Base-by-base conservation (phyloP, 2,113 vertebrate species). In the Pluvialis apricaria region DNA sequence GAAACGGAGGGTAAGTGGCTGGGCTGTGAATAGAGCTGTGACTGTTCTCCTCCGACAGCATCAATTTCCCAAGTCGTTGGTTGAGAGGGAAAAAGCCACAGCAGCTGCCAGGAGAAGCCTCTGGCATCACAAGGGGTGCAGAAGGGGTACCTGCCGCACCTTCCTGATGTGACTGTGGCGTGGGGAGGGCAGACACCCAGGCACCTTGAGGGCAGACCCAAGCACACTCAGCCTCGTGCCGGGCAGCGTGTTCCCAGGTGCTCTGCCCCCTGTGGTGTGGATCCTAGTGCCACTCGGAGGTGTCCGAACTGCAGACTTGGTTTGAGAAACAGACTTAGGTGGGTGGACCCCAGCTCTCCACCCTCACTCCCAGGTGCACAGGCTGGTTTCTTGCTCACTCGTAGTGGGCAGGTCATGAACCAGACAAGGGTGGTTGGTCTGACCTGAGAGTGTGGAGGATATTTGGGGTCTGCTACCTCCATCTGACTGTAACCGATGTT, bases 121-220 rank as follows among this genome's bases (percentile, higher is more conserved):
- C 36, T 86, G 72, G 34, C 20, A 55, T 28, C 3, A 0, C 10
- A 54, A 60, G 29, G 51, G 8, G 3, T 32, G 42, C 0, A 0
- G 7, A 80, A 9, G 4, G 4, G 24, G 2, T 54, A 26, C 45
- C 20, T 54, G 54, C 28, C 8, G 1, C 19, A 49, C 24, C 24
- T 65, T 49, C 19, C 40, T 55, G 29, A 26, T 40, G 18, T 14
- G 34, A 29, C 55, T 58, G 51, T 6, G 5, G 2, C 47, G 11
- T 51, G 71, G 26, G 47, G 47, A 83, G 61, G 49, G 28, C 19
- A 68, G 68, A 72, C 26, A 29, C 32, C 42, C 13, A 17, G 52
- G 51, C 42, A 80, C 17, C 38, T 25, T 9, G 34, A 90, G 26
- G 45, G 13, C 57, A 82, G 79, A 85, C 7, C 44, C 0, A 0